Percentiles rank a stretch among this genome's conserved stretches.
Evolutionary conservation across 2,113 vertebrate genomes (phyloP).

Genomic region (Sialia sialis): DNA sequence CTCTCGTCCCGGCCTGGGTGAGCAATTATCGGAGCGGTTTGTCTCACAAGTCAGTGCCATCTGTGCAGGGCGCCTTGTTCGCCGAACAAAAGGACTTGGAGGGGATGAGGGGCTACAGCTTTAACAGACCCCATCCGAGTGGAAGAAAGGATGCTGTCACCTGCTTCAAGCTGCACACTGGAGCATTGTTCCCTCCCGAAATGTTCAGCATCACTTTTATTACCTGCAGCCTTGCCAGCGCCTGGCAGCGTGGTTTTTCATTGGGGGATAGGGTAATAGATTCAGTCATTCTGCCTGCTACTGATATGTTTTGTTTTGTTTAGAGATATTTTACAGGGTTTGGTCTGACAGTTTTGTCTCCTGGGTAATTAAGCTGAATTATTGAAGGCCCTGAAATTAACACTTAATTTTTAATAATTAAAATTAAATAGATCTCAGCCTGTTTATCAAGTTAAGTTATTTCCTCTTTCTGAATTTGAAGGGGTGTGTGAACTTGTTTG

Average conservation of each 20-base stretch:
- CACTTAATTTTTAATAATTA: constrained; percentile 25
- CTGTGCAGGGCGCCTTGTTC: constrained; percentile 27
- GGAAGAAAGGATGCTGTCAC: constrained; percentile 18
- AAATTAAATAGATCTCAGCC: constrained; percentile 20
- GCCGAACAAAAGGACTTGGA: constrained; percentile 35
- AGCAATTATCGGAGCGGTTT: background rate
- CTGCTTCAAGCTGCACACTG: background rate
- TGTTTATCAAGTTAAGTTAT: constrained; percentile 18
- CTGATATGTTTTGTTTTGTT: background rate
- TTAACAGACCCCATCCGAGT: background rate
- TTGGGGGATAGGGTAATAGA: background rate
- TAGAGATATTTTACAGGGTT: background rate
- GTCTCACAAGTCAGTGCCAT: constrained; percentile 43
- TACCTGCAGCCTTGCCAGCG: background rate
- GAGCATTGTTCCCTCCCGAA: background rate
- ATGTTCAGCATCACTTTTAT: background rate
- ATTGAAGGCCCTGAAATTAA: constrained; percentile 43
- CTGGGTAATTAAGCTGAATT: constrained; percentile 46
- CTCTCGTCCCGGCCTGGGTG: background rate
- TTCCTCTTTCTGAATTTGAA: constrained; percentile 14
- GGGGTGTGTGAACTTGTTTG: background rate
- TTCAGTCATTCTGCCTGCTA: background rate
- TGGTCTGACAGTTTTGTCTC: constrained; percentile 20
- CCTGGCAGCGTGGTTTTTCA: background rate
- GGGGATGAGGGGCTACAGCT: background rate